Conservation (phyloP, 1,140 invertebrate species). For the Drosophila asahinai region DNA sequence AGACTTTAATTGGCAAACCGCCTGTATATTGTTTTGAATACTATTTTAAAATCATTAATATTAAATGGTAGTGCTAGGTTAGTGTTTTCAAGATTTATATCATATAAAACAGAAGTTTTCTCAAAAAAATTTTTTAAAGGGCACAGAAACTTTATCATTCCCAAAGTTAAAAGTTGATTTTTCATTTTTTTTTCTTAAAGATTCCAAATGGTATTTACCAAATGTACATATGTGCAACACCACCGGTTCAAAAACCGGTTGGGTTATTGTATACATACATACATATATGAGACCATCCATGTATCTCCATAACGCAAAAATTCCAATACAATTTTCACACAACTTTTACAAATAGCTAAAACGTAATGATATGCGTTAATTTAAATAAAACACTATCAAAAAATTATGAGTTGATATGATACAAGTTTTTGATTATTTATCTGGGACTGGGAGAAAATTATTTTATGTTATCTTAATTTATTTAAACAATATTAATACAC, state of each 20-base stretch:
- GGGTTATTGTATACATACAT: neutral
- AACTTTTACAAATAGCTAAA: neutral
- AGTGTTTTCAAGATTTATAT: too few species aligned
- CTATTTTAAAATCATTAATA: too few species aligned
- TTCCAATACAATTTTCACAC: neutral
- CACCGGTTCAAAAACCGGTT: constrained; percentile 25
- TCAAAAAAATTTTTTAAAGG: neutral
- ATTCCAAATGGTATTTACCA: constrained; percentile 15
- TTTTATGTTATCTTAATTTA: neutral
- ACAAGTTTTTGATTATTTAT: neutral
- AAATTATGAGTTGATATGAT: too few species aligned
- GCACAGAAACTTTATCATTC: too few species aligned
- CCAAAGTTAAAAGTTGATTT: neutral
- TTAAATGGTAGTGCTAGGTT: too few species aligned
- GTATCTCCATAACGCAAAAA: neutral
- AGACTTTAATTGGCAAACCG: too few species aligned
- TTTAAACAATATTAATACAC: neutral
- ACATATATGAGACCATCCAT: neutral
- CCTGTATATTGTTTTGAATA: too few species aligned
- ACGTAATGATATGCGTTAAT: neutral
- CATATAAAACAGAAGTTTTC: too few species aligned
- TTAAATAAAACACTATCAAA: neutral
- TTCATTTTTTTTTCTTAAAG: constrained; percentile 2
- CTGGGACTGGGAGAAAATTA: neutral
- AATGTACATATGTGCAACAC: constrained; percentile 1